Conservation (phyloP, 2,797 vertebrate species). For the Apogon hyalosoma region DNA sequence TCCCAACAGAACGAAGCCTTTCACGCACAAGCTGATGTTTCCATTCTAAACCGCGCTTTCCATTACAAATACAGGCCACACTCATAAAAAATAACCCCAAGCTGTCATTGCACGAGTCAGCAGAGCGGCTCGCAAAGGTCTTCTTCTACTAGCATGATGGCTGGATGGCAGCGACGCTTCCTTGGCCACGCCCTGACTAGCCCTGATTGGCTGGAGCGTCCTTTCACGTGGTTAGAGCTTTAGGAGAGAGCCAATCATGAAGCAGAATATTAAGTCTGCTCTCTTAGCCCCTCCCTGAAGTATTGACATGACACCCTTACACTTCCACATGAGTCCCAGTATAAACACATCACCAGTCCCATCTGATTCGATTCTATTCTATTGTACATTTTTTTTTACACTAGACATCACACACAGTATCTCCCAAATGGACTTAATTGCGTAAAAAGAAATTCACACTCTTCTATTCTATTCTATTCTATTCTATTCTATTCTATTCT, state of each 20-base stretch:
- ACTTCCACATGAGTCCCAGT: constrained; percentile 16
- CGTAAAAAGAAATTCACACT: too few species aligned
- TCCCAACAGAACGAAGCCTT: constrained; percentile 19
- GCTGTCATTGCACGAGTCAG: constrained; percentile 41
- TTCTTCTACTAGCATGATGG: constrained; percentile 66
- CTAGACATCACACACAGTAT: too few species aligned
- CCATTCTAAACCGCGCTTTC: constrained; percentile 45
- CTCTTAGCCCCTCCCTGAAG: constrained; percentile 15
- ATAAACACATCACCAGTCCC: constrained; percentile 4
- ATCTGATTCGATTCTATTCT: too few species aligned
- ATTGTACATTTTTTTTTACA: too few species aligned
- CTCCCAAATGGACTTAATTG: too few species aligned
- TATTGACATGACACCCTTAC: not conserved
- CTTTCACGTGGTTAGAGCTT: constrained; percentile 39
- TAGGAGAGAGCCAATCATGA: constrained; percentile 37
- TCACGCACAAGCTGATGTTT: constrained; percentile 35
- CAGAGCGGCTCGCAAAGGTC: constrained; percentile 47
- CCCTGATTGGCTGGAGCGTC: constrained; percentile 45
- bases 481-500: too few species aligned
- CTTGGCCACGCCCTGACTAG: constrained; percentile 36
- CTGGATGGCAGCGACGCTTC: constrained; percentile 41
- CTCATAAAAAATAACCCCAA: not conserved
- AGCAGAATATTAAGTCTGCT: not conserved
- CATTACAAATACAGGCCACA: not conserved
- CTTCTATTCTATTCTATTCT: too few species aligned